Base-by-base conservation (phyloP, 2,113 vertebrate genomes). In the Myiopsitta monachus region DNA sequence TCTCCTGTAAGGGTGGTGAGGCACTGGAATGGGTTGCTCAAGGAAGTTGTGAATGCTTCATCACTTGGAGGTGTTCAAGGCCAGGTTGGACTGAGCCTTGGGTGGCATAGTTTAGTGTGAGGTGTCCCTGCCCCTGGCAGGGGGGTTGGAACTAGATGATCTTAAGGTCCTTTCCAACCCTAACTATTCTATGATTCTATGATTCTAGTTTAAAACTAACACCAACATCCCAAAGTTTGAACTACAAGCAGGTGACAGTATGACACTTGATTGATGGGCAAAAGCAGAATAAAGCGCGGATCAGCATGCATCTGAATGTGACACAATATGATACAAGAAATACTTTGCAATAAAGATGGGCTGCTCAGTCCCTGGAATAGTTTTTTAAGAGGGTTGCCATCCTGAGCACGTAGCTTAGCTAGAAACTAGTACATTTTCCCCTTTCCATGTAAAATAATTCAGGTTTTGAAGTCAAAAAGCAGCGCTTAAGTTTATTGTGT, bases 271-370 rank as follows among this genome's bases (percentile, higher is more conserved):
- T 6, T 74, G 31, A 22, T 46, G 39, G 18, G 30, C 7, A 39
- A 86, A 94, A 80, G 9, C 43, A 91, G 43, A 82, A 62, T n/a
- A 38, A 70, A 51, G 10, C 16, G 18, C 33, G n/a, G 27, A 23
- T 78, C 26, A 41, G 44, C 22, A 11, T 1, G 0, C n/a, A 72
- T 66, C 0, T n/a, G 26, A 87, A 55, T 5, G 26, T 0, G 1
- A 70, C 4, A 22, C 23, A 59, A 12, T 30, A 26, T 3, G 0
- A 28, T 23, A 38, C 4, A 61, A 21, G 5, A 87, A 64, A 49
- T 21, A 66, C 13, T 51, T 18, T 14, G 10, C 36, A 76, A 68
- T 46, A 21, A 38, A 43, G 18, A 64, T 18, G 9, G 30, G 14
- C 67, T 80, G 7, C 18, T 70, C 23, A 62, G 80, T 41, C 14